A percentile compares a stretch with the other conserved stretches of the same genome.
These are phyloP conservation scores for Bellardia bayeri DNA, from an alignment of 2,888 invertebrate genomes.

Conservation along the genomic window DNA sequence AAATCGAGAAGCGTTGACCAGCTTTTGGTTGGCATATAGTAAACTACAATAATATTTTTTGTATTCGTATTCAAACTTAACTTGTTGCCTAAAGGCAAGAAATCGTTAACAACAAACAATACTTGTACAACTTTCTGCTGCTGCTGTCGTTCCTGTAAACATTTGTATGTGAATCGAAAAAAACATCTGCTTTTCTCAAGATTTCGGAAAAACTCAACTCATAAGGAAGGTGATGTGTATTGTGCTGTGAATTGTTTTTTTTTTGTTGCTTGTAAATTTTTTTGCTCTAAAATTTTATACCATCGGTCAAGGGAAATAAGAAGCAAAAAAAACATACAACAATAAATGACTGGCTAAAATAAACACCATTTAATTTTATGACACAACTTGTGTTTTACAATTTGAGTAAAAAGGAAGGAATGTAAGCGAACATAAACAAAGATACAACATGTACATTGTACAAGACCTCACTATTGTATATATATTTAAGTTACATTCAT, in stretches of 20 bases:
- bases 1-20: neutral
- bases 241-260: constrained; percentile 4
- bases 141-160: neutral
- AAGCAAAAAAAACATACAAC: constrained; percentile 3
- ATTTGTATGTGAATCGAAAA: constrained; percentile 18
- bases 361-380: constrained; percentile 54
- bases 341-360: constrained; percentile 59
- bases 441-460: neutral
- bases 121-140: neutral
- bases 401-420: constrained; percentile 38
- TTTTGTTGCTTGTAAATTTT: neutral
- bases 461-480: neutral
- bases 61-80: constrained; percentile 10
- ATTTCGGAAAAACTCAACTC: constrained; percentile 82
- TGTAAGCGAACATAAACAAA: neutral
- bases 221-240: constrained; percentile 55
- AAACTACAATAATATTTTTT: neutral
- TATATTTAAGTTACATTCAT: neutral
- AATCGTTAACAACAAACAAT: constrained; percentile 43
- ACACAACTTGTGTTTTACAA: constrained; percentile 44
- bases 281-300: constrained; percentile 2
- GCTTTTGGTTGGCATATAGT: neutral
- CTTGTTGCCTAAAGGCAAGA: constrained; percentile 47
- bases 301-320: constrained; percentile 17
- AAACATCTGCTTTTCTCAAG: constrained; percentile 83